Conservation (phyloP, 2,797 vertebrate genomes). For the Chanos chanos region DNA sequence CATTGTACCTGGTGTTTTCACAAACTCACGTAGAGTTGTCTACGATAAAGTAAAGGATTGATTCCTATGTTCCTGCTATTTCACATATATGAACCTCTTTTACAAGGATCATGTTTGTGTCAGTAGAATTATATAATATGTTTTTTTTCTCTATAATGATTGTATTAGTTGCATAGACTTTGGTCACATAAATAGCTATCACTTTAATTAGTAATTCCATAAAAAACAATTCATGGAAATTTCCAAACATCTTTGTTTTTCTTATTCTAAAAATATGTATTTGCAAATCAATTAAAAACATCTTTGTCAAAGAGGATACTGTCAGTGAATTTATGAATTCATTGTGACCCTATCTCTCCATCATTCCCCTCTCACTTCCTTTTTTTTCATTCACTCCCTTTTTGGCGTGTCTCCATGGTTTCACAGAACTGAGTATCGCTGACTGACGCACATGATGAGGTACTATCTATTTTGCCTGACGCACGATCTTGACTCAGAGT, state of each 20-base stretch:
- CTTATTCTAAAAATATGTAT: conserved; percentile 37
- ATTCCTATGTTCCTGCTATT: conserved; percentile 48
- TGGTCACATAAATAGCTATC: too few species aligned
- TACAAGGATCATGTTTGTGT: conserved; percentile 33
- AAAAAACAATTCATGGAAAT: too few species aligned
- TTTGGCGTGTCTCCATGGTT: conserved; percentile 47
- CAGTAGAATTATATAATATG: conserved; percentile 31
- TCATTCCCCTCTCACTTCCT: conserved; percentile 24
- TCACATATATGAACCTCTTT: conserved; percentile 29
- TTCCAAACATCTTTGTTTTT: conserved; percentile 18
- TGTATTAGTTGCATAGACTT: conserved; percentile 26
- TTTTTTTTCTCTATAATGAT: conserved; percentile 29
- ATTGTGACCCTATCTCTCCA: conserved; percentile 18
- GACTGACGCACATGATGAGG: conserved; percentile 50
- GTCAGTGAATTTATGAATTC: conserved; percentile 11
- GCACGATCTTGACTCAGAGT: conserved; percentile 49
- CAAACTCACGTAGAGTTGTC: conserved; percentile 53
- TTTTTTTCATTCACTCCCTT: conserved; percentile 35
- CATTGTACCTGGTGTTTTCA: conserved; percentile 31
- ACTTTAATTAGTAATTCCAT: too few species aligned
- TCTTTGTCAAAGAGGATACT: conserved; percentile 37
- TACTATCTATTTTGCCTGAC: conserved; percentile 42
- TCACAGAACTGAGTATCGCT: conserved; percentile 29
- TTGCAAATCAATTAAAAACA: conserved; percentile 45
- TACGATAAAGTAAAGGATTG: conserved; percentile 60